Evolutionary conservation across 2,113 vertebrate genomes (phyloP).

Genomic region (Sinocyclocheilus rhinocerous): DNA sequence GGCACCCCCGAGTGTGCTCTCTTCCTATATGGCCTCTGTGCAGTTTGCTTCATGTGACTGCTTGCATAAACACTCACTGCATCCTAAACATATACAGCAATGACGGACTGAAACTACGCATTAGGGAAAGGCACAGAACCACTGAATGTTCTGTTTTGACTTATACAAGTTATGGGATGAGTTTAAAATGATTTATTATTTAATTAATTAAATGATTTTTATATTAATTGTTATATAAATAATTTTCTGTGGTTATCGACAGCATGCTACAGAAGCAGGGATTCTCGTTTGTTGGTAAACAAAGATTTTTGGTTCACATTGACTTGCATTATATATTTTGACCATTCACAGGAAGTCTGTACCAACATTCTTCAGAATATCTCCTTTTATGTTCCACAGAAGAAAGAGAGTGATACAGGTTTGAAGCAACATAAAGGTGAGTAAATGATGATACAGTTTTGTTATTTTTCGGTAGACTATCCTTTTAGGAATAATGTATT

Average conservation of each 20-base stretch:
- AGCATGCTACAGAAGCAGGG: not conserved
- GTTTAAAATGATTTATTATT: not conserved
- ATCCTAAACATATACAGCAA: not conserved
- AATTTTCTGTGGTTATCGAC: not conserved
- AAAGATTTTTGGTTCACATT: not conserved
- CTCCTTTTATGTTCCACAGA: not conserved
- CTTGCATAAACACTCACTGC: not conserved
- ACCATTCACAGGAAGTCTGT: not conserved
- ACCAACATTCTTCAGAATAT: not conserved
- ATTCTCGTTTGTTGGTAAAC: not conserved
- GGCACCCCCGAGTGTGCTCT: slow-evolving; percentile 21
- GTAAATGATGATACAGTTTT: too few relatives aligned
- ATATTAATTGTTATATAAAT: not conserved
- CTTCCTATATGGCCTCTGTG: slow-evolving; percentile 7
- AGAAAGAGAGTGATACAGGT: not conserved
- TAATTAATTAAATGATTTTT: not conserved
- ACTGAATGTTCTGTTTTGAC: not conserved
- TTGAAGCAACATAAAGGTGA: not conserved
- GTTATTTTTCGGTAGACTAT: too few relatives aligned
- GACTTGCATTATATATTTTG: not conserved
- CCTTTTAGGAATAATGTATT: not conserved
- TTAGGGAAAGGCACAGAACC: not conserved
- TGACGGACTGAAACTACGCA: too few relatives aligned
- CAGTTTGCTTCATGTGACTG: not conserved
- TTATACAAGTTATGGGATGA: not conserved